Base-by-base conservation (phyloP, 2,113 vertebrate genomes). In the Bucco capensis region DNA sequence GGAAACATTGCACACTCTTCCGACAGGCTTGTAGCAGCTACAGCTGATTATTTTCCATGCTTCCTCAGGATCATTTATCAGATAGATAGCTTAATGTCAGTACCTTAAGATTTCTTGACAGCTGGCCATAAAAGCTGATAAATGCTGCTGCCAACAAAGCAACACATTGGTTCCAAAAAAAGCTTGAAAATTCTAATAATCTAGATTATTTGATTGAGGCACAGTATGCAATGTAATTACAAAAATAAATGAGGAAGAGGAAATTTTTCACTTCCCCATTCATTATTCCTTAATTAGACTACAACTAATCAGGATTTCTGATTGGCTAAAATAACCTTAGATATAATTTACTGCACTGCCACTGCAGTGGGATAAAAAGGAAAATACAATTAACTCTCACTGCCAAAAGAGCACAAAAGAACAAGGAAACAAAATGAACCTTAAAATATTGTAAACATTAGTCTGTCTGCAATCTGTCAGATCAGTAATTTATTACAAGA, bases 241-340 rank as follows among this genome's bases (percentile, higher is more conserved):
- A 86, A 89, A 88, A 92, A 90, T 90, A 95, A 90, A 91, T 44
- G 76, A 94, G 85, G 87, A 96, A 94, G 88, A 84, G 92, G 96
- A 96, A 93, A 96, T 93, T 85, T 96, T 79, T 92, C 80, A 85
- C 76, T 96, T 96, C 89, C 94, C 31, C 71, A 94, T 96, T 94
- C 70, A 96, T 96, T 96, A 95, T 95, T 95, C 61, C 47, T 64
- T 96, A 95, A 96, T 97, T 93, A 95, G 72, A 85, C 83, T 91
- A 76, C 83, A 92, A 66, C 46, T 96, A 95, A 96, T 96, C 92
- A 96, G 74, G 28, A 21, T 66, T 92, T 82, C 79, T 90, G 90
- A 96, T 95, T 97, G 94, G 93, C 53, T 93, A 84, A 88, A 94
- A 89, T 94, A 93, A 84, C 35, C 30, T 15, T 56, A 70, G 46